These are phyloP conservation scores for Glyphotaelius pellucidus DNA, from an alignment of 2,888 invertebrate species.

Conservation along the genomic window DNA sequence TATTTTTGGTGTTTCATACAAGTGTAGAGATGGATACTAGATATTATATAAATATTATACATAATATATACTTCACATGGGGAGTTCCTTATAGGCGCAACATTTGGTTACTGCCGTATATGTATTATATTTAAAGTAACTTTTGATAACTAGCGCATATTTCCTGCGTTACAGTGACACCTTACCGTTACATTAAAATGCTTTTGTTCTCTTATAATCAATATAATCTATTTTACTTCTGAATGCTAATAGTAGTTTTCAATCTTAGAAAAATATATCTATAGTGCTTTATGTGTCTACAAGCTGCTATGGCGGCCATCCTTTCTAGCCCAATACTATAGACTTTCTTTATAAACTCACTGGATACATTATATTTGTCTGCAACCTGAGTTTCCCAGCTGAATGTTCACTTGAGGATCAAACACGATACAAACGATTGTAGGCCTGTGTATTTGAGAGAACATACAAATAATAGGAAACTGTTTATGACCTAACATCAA, in stretches of 20 bases:
- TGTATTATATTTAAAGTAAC: not conserved
- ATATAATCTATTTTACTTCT: conserved; percentile 43
- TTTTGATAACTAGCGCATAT: conserved; percentile 2
- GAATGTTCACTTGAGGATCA: not conserved
- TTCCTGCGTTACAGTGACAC: not conserved
- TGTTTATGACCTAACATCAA: conserved; percentile 50
- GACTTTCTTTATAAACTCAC: conserved; percentile 1
- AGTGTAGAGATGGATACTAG: conserved; percentile 4
- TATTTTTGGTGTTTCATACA: conserved; percentile 45
- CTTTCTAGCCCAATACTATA: conserved; percentile 30
- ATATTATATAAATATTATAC: not conserved
- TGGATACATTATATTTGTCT: not conserved
- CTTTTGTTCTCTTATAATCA: conserved; percentile 30
- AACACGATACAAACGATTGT: conserved; percentile 12
- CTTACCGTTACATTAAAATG: conserved; percentile 19
- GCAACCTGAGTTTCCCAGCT: not conserved
- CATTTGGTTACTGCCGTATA: conserved; percentile 23
- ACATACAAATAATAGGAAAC: conserved; percentile 54
- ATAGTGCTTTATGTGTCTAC: conserved; percentile 42
- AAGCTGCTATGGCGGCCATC: conserved; percentile 40
- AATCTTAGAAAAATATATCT: conserved; percentile 50
- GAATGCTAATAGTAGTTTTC: conserved; percentile 40
- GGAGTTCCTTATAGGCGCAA: not conserved
- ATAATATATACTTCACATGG: not conserved
- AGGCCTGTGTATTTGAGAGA: conserved; percentile 32